Evolutionary conservation across 2,797 vertebrate species (phyloP).

Genomic region (Sus cebifrons): DNA sequence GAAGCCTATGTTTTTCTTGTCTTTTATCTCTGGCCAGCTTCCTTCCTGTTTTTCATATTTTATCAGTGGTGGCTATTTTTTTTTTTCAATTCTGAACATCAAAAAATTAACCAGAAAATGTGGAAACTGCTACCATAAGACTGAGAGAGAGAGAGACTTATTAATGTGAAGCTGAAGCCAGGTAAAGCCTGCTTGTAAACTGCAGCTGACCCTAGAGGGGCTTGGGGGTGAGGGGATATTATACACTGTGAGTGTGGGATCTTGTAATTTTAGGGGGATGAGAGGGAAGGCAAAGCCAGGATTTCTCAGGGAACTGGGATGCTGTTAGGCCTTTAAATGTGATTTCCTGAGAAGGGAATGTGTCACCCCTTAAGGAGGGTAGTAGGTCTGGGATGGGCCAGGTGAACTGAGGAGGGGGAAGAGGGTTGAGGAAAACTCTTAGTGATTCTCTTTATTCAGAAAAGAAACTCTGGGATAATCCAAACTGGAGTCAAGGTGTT

Average conservation of each 20-base stretch:
- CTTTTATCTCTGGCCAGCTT: slow-evolving; percentile 10
- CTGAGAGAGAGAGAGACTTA: neutral
- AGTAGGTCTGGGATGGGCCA: neutral
- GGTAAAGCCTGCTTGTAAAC: neutral
- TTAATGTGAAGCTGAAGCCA: neutral
- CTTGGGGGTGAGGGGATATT: neutral
- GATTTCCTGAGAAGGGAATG: neutral
- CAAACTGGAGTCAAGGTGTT: neutral
- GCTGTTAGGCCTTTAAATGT: neutral
- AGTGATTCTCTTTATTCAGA: slow-evolving; percentile 9
- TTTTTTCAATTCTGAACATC: neutral
- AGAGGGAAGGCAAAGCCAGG: neutral
- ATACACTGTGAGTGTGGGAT: neutral
- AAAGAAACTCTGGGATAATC: slow-evolving; percentile 27
- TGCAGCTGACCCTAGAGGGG: neutral
- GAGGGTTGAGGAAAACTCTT: neutral
- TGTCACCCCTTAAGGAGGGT: neutral
- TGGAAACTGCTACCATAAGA: neutral
- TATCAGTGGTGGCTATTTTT: neutral
- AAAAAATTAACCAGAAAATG: slow-evolving; percentile 56
- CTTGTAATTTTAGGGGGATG: neutral
- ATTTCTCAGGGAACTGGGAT: neutral
- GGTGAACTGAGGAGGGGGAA: neutral
- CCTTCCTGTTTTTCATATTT: slow-evolving; percentile 58
- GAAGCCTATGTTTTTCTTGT: slow-evolving; percentile 11